Percentiles rank a stretch among this genome's conserved stretches.
These are phyloP conservation scores for Grammomys dolichurus DNA, from an alignment of 2,113 vertebrate genomes.

Conservation along the genomic window DNA sequence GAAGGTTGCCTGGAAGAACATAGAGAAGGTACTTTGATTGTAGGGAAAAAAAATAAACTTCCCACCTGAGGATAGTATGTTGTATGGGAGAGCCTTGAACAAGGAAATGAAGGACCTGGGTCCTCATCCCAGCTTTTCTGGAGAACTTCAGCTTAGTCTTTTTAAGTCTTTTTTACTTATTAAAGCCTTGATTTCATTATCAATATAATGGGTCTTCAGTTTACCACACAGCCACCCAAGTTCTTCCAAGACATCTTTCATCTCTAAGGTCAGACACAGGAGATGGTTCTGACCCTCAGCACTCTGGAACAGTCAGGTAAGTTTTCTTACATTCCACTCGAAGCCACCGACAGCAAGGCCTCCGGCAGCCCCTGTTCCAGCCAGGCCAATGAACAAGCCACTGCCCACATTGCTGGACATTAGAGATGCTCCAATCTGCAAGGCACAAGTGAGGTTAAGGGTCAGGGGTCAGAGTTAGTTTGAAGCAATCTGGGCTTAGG, in stretches of 20 bases:
- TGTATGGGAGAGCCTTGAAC: background rate
- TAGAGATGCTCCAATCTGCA: conserved; percentile 95
- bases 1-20: conserved; percentile 90
- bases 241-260: background rate
- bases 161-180: background rate
- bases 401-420: conserved; percentile 99
- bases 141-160: background rate
- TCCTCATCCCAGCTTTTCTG: background rate
- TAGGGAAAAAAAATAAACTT: background rate
- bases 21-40: background rate
- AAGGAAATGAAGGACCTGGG: background rate
- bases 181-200: background rate
- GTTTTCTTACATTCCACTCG: conserved; percentile 94
- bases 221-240: background rate
- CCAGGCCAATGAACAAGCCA: conserved; percentile 94
- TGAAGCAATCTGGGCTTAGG: background rate
- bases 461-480: background rate
- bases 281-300: background rate
- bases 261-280: background rate
- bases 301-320: background rate
- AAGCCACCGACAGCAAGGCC: conserved; percentile 96
- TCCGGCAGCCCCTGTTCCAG: conserved; percentile 95
- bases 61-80: fast-evolving
- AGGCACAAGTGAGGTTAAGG: conserved; percentile 1
- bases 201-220: background rate